These are phyloP conservation scores for Acanthoscelides obtectus DNA, from an alignment of 2,888 invertebrate genomes.

Conservation along the genomic window DNA sequence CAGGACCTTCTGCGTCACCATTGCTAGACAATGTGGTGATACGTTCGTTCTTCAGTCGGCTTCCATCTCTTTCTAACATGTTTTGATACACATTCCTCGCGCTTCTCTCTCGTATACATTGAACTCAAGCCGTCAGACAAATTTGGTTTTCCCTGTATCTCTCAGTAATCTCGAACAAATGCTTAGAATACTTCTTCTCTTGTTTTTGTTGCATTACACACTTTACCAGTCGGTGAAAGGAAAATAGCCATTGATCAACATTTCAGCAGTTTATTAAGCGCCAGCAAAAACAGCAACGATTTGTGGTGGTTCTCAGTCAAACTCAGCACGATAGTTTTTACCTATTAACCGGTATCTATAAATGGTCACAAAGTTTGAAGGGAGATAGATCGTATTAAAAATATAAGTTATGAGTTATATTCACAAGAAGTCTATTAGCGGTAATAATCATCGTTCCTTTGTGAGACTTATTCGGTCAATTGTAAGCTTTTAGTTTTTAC, in stretches of 20 bases:
- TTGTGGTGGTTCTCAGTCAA: not conserved
- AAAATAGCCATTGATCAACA: not conserved
- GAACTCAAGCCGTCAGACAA: no score
- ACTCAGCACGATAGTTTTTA: not conserved
- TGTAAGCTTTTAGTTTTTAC: conserved; percentile 36
- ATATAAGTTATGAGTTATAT: conserved; percentile 35
- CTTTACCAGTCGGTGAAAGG: not conserved
- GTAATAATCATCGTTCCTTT: conserved; percentile 33
- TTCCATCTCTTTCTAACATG: no score
- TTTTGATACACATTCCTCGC: no score
- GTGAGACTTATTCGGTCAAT: conserved; percentile 2
- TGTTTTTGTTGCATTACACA: not conserved
- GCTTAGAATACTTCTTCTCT: not conserved
- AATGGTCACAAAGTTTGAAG: conserved; percentile 28
- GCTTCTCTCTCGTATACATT: no score
- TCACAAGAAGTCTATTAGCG: conserved; percentile 31
- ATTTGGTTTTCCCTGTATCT: not conserved
- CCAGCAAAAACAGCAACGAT: not conserved
- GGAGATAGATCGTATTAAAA: conserved; percentile 23
- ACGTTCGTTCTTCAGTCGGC: no score
- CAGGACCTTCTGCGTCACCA: no score
- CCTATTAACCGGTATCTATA: conserved; percentile 21
- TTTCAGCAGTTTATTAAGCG: not conserved
- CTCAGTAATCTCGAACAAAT: not conserved
- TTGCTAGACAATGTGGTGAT: no score